Base-by-base conservation (phyloP, 2,888 invertebrate species). In the Stomorhina lunata region DNA sequence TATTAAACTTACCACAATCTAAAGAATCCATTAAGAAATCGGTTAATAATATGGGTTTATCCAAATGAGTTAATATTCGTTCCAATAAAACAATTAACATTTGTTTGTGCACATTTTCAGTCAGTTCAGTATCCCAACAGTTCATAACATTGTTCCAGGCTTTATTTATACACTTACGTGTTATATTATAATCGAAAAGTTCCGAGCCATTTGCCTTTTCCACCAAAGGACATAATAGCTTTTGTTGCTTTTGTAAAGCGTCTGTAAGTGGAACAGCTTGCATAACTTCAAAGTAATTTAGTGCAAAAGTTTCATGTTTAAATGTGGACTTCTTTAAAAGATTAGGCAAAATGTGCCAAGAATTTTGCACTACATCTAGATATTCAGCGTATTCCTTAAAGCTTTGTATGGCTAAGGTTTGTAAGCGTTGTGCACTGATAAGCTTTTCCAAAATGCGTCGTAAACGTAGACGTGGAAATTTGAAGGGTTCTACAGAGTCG, bases 21-120 rank as follows among this genome's bases (percentile, higher is more conserved):
- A 98, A 93, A 1, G 97, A 96, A 87, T 97, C 95, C 93, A 97
- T 96, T 22, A 99, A 93, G 92, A 98, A 98, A 90, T 98, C 98
- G 2, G 97, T 97, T 86, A 98, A 93, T 81, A 96, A 92, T 71
- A 97, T 92, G 9, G 98, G 98, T 86, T 95, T 95, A 43, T 94
- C 93, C 85, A 98, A 92, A 90, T 96, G 93, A 17, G 95, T 94
- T 92, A 98, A 93, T 27, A 98, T 93, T 71, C 95, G 93, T 89
- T 98, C 97, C 65, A 98, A 93, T 10, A 99, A 92, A 69, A 96
- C 93, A 82, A 97, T 92, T 48, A 98, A 92, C 69, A 97, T 93
- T 86, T 95, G 95, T 75, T 95, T 95, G 88, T 97, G 96, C 2
- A 94, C 93, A 48, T 93, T 91, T n/a, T 91, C 91, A 27, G 95